A percentile compares a stretch with the other conserved stretches of the same genome.
These are phyloP conservation scores for Sialia sialis DNA, from an alignment of 2,113 vertebrate species.

Conservation along the genomic window DNA sequence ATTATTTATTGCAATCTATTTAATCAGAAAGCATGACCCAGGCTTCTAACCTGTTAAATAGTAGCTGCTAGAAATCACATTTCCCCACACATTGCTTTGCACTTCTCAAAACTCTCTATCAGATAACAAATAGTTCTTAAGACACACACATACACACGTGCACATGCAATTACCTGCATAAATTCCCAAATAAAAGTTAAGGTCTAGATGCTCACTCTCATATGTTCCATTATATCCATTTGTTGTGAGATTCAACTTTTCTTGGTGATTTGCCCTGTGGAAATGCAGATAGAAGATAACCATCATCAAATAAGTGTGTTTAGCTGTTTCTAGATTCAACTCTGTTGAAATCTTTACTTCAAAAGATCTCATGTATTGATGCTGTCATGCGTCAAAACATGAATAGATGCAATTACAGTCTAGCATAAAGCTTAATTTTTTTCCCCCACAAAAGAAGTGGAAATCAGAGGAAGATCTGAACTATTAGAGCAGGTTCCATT, in stretches of 20 bases:
- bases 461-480: background rate
- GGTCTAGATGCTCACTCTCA: slow-evolving; percentile 71
- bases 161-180: slow-evolving; percentile 82
- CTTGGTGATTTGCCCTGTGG: slow-evolving; percentile 74
- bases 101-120: background rate
- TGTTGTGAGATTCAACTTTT: slow-evolving; percentile 59
- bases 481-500: background rate
- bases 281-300: background rate
- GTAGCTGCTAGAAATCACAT: slow-evolving; percentile 8
- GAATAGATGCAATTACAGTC: background rate
- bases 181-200: slow-evolving; percentile 86
- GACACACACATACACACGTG: background rate
- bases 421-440: background rate
- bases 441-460: background rate
- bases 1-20: slow-evolving; percentile 59
- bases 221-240: slow-evolving; percentile 32
- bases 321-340: background rate
- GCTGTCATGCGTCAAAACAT: background rate
- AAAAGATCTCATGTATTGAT: background rate
- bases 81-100: background rate
- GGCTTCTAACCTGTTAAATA: slow-evolving; percentile 29
- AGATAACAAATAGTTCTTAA: background rate
- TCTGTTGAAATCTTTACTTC: background rate
- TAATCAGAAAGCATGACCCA: slow-evolving; percentile 14
- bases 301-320: background rate